Percentiles rank a stretch among this genome's conserved stretches.
phyloP scores from a whole-genome alignment of 2,888 invertebrate genomes.

The Erebia ligea region DNA sequence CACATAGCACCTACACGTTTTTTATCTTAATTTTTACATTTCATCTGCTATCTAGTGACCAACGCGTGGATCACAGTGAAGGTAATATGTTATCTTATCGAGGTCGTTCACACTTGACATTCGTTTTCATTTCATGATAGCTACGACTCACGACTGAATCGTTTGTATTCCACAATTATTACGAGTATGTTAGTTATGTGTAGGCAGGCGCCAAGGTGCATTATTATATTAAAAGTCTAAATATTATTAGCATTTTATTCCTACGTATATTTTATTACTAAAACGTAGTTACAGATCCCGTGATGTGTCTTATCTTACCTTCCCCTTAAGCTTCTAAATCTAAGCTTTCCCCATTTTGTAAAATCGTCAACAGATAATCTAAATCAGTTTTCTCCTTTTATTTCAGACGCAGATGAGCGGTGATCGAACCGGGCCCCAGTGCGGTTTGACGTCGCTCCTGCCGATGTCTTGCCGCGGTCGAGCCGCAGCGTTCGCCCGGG shows the following conservation, averaged over 20 bases:
- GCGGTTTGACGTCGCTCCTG: conserved; percentile 87
- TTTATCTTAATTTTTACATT: conserved; percentile 18
- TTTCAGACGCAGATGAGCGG: conserved; percentile 83
- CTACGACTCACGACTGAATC: conserved; percentile 43
- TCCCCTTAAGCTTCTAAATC: no score
- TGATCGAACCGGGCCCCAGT: conserved; percentile 82
- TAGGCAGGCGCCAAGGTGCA: not conserved
- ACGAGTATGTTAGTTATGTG: not conserved
- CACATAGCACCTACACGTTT: not conserved
- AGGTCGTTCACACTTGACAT: conserved; percentile 78
- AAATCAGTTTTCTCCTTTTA: not conserved
- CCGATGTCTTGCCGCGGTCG: conserved; percentile 91
- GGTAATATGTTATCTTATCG: conserved; percentile 65
- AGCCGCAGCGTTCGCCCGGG: conserved; percentile 91
- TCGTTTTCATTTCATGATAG: conserved; percentile 60
- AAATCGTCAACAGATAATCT: not conserved
- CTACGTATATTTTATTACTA: not conserved
- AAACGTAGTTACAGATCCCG: not conserved
- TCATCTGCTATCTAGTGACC: conserved; percentile 22
- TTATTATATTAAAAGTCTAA: not conserved
- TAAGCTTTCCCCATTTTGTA: no score
- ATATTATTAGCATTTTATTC: not conserved
- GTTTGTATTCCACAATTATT: conserved; percentile 12
- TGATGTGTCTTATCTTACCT: no score
- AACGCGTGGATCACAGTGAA: conserved; percentile 53